These are phyloP conservation scores for Phoeniculus purpureus DNA, from an alignment of 2,797 vertebrate genomes.

Conservation along the genomic window DNA sequence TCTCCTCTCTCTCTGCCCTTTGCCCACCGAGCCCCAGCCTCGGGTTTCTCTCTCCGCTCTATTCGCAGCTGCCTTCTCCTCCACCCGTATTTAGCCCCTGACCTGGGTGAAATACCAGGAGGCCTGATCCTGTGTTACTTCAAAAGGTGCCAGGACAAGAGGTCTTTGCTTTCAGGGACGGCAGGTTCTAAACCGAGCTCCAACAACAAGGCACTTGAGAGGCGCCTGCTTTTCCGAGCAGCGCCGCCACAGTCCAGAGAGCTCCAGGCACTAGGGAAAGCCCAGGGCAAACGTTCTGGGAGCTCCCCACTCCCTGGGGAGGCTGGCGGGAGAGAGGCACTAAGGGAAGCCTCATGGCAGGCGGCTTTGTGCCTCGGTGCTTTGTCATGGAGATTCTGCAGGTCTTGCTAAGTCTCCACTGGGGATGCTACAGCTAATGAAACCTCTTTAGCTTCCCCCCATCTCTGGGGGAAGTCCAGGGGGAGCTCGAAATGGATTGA, in stretches of 20 bases:
- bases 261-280: neutral
- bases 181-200: neutral
- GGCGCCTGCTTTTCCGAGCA: neutral
- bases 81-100: neutral
- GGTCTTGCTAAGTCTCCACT: neutral
- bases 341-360: neutral
- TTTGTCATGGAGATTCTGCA: slow-evolving; percentile 25
- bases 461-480: neutral
- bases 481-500: neutral
- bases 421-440: neutral
- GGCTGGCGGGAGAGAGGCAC: neutral
- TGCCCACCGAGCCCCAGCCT: neutral
- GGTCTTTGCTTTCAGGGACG: neutral
- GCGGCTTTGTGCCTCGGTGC: neutral
- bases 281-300: neutral
- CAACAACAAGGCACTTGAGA: neutral
- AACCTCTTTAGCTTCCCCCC: neutral
- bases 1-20: neutral
- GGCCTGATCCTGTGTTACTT: neutral
- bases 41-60: neutral
- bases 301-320: neutral
- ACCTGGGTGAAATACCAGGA: neutral
- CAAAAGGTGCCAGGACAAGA: neutral
- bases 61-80: neutral
- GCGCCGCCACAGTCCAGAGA: fast-evolving